Evolutionary conservation across 2,888 invertebrate genomes (phyloP).

Genomic region (Bugula neritina): DNA sequence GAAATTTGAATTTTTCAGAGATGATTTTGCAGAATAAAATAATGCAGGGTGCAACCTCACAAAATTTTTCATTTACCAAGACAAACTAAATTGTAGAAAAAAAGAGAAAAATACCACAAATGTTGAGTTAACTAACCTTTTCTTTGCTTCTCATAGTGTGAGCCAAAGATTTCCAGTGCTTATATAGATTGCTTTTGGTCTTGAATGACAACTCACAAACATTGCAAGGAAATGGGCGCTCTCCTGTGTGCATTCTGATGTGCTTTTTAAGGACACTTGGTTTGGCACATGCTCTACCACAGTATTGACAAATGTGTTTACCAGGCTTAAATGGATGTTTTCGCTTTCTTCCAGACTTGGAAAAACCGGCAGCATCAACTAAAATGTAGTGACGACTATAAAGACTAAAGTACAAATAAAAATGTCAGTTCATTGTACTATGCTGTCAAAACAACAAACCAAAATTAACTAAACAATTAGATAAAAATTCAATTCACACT

Average conservation of each 20-base stretch:
- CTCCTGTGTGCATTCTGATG: conserved; percentile 86
- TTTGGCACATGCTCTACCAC: conserved; percentile 81
- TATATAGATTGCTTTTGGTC: conserved; percentile 86
- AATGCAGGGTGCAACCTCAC: too few species aligned
- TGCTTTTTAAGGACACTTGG: conserved; percentile 89
- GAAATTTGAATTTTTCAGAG: too few species aligned
- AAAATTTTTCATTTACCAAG: too few species aligned
- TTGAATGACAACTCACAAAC: conserved; percentile 88
- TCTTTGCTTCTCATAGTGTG: conserved; percentile 32
- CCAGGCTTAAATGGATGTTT: conserved; percentile 53
- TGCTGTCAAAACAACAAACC: too few species aligned
- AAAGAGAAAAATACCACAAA: too few species aligned
- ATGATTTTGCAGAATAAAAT: too few species aligned
- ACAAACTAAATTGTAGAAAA: too few species aligned
- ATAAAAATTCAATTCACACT: too few species aligned
- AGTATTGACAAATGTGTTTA: conserved; percentile 78
- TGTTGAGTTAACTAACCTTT: too few species aligned
- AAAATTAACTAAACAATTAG: too few species aligned
- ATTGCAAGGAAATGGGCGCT: conserved; percentile 81
- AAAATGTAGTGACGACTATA: not conserved
- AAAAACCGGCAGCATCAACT: not conserved
- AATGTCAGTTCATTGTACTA: too few species aligned
- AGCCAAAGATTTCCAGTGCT: conserved; percentile 65
- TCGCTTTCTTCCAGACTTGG: conserved; percentile 28
- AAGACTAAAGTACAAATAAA: too few species aligned